Evolutionary conservation across 2,888 invertebrate genomes (phyloP).

Genomic region (Gandaritis pyraliata): DNA sequence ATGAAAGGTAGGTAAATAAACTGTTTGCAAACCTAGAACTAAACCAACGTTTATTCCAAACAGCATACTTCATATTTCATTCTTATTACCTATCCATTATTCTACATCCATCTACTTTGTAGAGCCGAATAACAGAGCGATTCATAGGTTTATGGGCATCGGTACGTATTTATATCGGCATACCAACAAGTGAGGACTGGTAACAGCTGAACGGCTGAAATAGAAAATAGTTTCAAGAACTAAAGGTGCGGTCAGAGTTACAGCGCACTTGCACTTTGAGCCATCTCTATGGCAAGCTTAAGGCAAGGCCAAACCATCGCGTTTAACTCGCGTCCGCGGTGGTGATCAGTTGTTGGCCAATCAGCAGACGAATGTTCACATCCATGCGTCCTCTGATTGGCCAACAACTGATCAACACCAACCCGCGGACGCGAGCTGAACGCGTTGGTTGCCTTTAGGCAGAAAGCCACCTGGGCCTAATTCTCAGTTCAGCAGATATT

Average conservation of each 20-base stretch:
- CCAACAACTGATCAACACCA: too few relatives aligned
- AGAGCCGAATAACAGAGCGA: constrained; percentile 34
- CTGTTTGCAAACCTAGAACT: constrained; percentile 1
- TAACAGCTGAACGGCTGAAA: constrained; percentile 79
- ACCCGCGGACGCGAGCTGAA: too few relatives aligned
- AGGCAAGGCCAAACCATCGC: too few relatives aligned
- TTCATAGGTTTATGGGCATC: constrained; percentile 33
- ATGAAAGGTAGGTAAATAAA: neutral
- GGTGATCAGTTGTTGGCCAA: too few relatives aligned
- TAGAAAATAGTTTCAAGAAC: constrained; percentile 84
- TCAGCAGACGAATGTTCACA: too few relatives aligned
- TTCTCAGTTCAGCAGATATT: too few relatives aligned
- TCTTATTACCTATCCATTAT: constrained; percentile 23
- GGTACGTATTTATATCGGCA: constrained; percentile 66
- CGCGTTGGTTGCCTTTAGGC: too few relatives aligned
- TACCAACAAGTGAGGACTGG: constrained; percentile 68
- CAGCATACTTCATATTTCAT: constrained; percentile 20
- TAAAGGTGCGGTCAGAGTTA: constrained; percentile 54
- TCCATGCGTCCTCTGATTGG: too few relatives aligned
- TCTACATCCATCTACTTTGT: constrained; percentile 33
- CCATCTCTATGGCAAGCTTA: too few relatives aligned
- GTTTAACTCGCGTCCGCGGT: too few relatives aligned
- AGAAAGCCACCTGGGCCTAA: too few relatives aligned
- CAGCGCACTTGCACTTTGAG: constrained; percentile 47
- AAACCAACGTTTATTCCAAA: constrained; percentile 12